A percentile compares a stretch with the other conserved stretches of the same genome.
phyloP scores from a whole-genome alignment of 2,888 invertebrate species.

The Rotaria sp. region DNA sequence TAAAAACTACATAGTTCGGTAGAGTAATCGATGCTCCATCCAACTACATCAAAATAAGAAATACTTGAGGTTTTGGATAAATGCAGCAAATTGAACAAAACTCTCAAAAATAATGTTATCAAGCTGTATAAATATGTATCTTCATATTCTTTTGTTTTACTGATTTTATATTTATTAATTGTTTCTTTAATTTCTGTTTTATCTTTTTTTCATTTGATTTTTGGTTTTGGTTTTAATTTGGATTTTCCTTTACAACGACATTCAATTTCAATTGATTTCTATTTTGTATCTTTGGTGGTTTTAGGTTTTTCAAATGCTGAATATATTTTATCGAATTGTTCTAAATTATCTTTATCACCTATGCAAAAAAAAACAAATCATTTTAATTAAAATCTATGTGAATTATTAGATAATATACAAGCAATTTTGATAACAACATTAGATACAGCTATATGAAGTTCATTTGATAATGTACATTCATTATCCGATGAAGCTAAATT shows the following conservation, averaged over 20 bases:
- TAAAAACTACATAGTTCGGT: no score
- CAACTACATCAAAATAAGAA: no score
- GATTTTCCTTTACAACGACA: constrained; percentile 30
- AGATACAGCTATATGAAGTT: constrained; percentile 35
- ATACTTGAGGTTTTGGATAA: no score
- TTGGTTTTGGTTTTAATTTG: constrained; percentile 27
- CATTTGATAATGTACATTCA: constrained; percentile 64
- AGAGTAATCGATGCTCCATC: no score
- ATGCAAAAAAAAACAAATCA: background rate
- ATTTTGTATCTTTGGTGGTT: constrained; percentile 25
- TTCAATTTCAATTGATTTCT: constrained; percentile 35
- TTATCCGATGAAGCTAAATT: constrained; percentile 63
- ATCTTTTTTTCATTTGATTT: constrained; percentile 37
- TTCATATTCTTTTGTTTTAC: constrained; percentile 32
- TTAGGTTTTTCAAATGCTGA: constrained; percentile 39
- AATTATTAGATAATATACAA: background rate
- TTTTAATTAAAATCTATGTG: no score
- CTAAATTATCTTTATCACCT: constrained; percentile 28
- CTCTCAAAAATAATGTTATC: constrained; percentile 14
- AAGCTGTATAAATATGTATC: constrained; percentile 18
- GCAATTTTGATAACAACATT: constrained; percentile 27
- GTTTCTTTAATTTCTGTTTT: constrained; percentile 34
- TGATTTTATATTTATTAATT: constrained; percentile 35
- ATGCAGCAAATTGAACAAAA: no score
- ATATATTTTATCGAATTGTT: constrained; percentile 32